phyloP scores from a whole-genome alignment of 2,113 vertebrate species.

The Oceanites oceanicus region DNA sequence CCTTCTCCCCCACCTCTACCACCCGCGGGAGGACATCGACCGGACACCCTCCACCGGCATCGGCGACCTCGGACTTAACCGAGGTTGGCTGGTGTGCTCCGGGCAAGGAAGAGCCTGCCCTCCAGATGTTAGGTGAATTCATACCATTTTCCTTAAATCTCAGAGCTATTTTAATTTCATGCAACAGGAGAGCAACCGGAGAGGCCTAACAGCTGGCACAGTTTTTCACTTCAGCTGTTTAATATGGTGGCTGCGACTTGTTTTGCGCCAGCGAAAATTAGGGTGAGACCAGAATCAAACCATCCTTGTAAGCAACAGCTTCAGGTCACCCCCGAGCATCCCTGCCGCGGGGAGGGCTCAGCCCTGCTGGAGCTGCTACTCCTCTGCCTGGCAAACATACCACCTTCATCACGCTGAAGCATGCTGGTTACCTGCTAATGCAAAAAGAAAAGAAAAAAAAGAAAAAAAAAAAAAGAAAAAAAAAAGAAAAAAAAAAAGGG shows the following conservation, averaged over 20 bases:
- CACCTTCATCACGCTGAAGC: not conserved
- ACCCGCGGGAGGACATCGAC: fast-evolving
- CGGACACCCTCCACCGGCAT: fast-evolving
- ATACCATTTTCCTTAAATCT: not conserved
- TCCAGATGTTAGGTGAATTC: not conserved
- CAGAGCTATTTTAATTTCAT: not conserved
- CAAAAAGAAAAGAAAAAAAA: not conserved
- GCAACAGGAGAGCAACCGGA: not conserved
- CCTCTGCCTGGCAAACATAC: not conserved
- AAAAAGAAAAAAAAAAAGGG: not conserved
- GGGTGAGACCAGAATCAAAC: not conserved
- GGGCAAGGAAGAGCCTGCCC: not conserved
- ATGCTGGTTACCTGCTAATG: not conserved
- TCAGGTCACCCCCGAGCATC: not conserved
- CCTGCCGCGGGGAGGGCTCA: not conserved
- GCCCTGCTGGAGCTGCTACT: not conserved
- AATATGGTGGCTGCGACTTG: not conserved
- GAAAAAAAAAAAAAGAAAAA: not conserved
- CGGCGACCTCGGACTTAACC: fast-evolving
- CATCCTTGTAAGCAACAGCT: not conserved
- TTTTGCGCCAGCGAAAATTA: not conserved
- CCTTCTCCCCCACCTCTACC: not conserved
- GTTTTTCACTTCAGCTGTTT: constrained; percentile 33
- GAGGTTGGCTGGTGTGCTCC: not conserved
- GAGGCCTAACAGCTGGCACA: not conserved